phyloP scores from a whole-genome alignment of 2,888 invertebrate genomes.

The Apodemia zela region DNA sequence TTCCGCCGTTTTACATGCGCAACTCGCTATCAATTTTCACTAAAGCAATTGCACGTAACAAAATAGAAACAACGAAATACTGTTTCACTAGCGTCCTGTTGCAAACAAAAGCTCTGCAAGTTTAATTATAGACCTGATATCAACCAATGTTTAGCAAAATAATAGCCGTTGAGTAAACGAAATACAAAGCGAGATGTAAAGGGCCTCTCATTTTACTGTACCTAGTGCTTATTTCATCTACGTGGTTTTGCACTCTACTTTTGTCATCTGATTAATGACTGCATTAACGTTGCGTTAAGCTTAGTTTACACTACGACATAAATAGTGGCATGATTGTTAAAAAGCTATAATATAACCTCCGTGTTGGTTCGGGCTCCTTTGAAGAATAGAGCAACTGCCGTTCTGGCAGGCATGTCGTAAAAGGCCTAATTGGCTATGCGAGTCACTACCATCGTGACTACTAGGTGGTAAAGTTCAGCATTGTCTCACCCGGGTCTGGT shows the following conservation, averaged over 20 bases:
- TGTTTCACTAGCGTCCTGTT: conserved; percentile 8
- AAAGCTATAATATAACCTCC: too few species aligned
- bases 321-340: too few species aligned
- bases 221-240: conserved; percentile 1
- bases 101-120: conserved; percentile 16
- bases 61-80: conserved; percentile 22
- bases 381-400: too few species aligned
- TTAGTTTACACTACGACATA: too few species aligned
- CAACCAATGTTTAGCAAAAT: background rate
- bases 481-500: too few species aligned
- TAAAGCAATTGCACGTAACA: conserved; percentile 20
- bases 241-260: conserved; percentile 4
- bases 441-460: too few species aligned
- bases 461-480: too few species aligned
- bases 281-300: background rate
- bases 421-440: too few species aligned
- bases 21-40: conserved; percentile 20
- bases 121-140: conserved; percentile 9
- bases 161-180: background rate
- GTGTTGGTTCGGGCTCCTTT: too few species aligned
- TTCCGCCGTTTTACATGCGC: conserved; percentile 19
- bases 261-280: background rate
- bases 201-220: background rate
- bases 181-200: background rate
- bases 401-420: too few species aligned